These are phyloP conservation scores for Threskiornis aethiopicus DNA, from an alignment of 2,797 vertebrate genomes.

Conservation along the genomic window DNA sequence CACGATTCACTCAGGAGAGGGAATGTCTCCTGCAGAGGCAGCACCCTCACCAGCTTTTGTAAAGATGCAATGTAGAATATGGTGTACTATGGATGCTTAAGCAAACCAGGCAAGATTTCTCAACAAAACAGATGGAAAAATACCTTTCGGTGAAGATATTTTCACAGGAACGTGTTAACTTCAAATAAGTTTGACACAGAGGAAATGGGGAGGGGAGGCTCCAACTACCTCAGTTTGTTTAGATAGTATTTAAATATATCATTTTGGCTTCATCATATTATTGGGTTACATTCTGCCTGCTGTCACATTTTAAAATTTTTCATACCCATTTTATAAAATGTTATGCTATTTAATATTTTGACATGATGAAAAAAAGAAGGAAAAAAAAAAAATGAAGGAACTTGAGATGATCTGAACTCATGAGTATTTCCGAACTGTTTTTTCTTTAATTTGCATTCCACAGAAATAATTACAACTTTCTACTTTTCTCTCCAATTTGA, in stretches of 20 bases:
- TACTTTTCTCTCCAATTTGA: neutral
- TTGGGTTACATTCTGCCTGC: neutral
- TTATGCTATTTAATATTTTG: neutral
- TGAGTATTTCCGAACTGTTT: neutral
- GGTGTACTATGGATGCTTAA: neutral
- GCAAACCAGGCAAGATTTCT: neutral
- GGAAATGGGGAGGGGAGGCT: neutral
- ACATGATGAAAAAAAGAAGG: neutral
- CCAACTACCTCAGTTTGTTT: neutral
- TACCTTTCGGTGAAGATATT: neutral
- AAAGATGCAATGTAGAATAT: neutral
- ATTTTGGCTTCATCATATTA: neutral
- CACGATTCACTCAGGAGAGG: neutral
- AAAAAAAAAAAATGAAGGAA: neutral
- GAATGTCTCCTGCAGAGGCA: neutral
- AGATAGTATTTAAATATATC: neutral
- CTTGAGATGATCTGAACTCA: neutral
- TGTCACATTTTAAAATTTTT: neutral
- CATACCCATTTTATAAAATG: neutral
- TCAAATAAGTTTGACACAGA: neutral
- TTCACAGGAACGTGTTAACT: neutral
- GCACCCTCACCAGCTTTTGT: neutral
- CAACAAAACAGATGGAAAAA: neutral
- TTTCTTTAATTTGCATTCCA: neutral
- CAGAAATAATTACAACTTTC: neutral